Percentiles rank a stretch among this genome's conserved stretches.
These are phyloP conservation scores for Heterocephalus glaber DNA, from an alignment of 2,113 vertebrate genomes.

Conservation along the genomic window DNA sequence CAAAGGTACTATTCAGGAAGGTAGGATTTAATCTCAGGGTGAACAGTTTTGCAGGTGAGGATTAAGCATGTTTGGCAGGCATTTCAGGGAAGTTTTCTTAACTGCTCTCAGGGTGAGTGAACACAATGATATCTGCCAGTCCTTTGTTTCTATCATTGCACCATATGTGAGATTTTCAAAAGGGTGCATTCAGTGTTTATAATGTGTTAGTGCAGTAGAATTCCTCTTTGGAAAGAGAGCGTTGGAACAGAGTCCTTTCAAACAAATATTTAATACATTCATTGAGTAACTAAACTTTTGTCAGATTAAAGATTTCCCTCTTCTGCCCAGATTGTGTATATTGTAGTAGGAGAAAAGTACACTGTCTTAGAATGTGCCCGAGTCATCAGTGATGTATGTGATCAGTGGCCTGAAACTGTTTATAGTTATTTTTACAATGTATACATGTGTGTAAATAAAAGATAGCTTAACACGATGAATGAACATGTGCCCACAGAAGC, in stretches of 20 bases:
- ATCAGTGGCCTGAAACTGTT: slow-evolving; percentile 76
- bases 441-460: neutral
- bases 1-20: slow-evolving; percentile 53
- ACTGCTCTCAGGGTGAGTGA: slow-evolving; percentile 14
- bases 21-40: neutral
- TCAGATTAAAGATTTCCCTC: slow-evolving; percentile 42
- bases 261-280: slow-evolving; percentile 63
- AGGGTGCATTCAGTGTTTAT: slow-evolving; percentile 55
- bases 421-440: slow-evolving; percentile 65
- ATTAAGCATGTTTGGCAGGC: slow-evolving; percentile 54
- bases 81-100: slow-evolving; percentile 50
- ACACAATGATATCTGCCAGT: slow-evolving; percentile 38
- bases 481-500: slow-evolving; percentile 51
- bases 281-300: slow-evolving; percentile 55
- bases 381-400: slow-evolving; percentile 67
- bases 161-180: slow-evolving; percentile 17
- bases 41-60: slow-evolving; percentile 67
- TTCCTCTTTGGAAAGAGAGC: slow-evolving; percentile 56
- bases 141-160: slow-evolving; percentile 18
- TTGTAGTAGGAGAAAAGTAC: slow-evolving; percentile 33
- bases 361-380: slow-evolving; percentile 68
- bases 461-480: slow-evolving; percentile 61
- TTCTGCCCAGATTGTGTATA: neutral
- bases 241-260: slow-evolving; percentile 60
- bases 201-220: slow-evolving; percentile 37